Evolutionary conservation across 2,113 vertebrate genomes (phyloP).

Genomic region (Crocuta crocuta): DNA sequence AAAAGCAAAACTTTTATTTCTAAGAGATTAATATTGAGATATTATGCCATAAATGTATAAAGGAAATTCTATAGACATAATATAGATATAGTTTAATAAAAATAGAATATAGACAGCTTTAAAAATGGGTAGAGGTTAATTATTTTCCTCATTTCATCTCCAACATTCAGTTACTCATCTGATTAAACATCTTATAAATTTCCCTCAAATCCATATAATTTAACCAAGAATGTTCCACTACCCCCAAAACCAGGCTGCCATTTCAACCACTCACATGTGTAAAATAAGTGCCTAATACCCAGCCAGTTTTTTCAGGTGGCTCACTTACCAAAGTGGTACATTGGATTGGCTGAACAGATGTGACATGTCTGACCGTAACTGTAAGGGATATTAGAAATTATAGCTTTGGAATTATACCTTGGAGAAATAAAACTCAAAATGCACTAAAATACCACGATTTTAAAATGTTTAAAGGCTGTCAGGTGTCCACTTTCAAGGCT

Average conservation of each 20-base stretch:
- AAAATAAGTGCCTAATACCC: background rate
- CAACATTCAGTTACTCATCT: background rate
- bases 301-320: background rate
- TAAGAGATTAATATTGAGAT: background rate
- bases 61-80: background rate
- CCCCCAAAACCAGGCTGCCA: background rate
- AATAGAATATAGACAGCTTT: background rate
- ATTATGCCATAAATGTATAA: background rate
- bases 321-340: background rate
- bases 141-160: background rate
- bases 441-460: background rate
- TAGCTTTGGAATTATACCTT: background rate
- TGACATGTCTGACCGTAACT: background rate
- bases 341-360: background rate
- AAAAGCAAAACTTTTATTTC: background rate
- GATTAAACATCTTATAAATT: background rate
- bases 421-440: background rate
- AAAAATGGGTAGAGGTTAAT: background rate
- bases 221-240: background rate
- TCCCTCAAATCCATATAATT: background rate
- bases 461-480: background rate
- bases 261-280: background rate
- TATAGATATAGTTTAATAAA: background rate
- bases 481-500: background rate
- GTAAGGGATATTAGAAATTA: background rate